Evolutionary conservation across 2,888 invertebrate genomes (phyloP), one percentile per base, ranked within the genome.

Genomic region (Gymnoscelis rufifasciata): DNA sequence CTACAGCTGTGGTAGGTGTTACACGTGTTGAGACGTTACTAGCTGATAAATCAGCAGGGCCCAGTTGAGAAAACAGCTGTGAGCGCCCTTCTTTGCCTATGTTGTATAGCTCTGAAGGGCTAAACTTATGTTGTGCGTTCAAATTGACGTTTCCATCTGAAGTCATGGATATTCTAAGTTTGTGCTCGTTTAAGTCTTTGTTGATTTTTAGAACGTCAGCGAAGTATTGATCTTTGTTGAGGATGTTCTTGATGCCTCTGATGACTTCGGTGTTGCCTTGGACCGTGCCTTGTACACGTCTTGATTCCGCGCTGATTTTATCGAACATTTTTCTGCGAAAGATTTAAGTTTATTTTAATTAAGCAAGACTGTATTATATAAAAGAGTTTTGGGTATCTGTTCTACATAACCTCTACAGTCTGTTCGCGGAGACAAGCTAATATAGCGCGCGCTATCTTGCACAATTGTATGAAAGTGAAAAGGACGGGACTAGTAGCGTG

Each of bases 211-310:
- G 78, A 0, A 90, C 80, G 53, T 88, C 83, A 0, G 90, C 84
- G 57, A 91, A 90, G 56, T 89, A 89, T 50, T 90, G 89, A 55
- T 91, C 90, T 59, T 89, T 90, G 63, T 90, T 78, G 7, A 60
- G 60, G 33, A 90, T 90, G 56, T 78, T 90, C 38, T 83, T 74
- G 38, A 90, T 86, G 8, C 90, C 83, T 49, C 71, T 70, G 38
- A 91, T 91, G 1, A 91, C 89, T 68, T 90, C 90, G 0, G 90
- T 80, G 62, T 84, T 88, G 14, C 90, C 91, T 52, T 79, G 78
- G 1, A 81, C 64, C 5, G 80, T 59, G 14, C 90, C 90, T 56
- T 88, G 81, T 0, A 81, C 64, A 26, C 88, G 66, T 11, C 90
- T 73, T 0, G 90, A 88, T 61, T 90, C 90, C 1, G 89, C 90